Evolutionary conservation across 2,888 invertebrate species (phyloP), one percentile per base, ranked within the genome.

Genomic region (Tenthredo livida): DNA sequence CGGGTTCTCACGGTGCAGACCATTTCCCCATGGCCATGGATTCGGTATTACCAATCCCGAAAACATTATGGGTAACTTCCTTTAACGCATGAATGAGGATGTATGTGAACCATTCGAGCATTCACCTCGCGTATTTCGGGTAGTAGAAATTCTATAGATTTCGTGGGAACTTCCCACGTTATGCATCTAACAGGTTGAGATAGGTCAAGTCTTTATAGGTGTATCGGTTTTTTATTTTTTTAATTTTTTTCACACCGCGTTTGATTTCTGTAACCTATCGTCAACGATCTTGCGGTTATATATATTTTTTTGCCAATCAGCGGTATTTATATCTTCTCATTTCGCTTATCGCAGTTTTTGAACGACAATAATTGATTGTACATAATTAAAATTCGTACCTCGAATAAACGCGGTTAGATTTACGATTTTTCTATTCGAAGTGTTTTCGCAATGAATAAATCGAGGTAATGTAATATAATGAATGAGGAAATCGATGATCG

Each of bases 11-110:
- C 90, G 89, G 88, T 90, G 88, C 86, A 88, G 87, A 88, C 87
- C 88, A 89, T 90, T 90, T 90, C 89, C 90, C 89, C 89, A 90
- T 89, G 90, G 89, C 89, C 90, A 89, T 89, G 88, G 47, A 65
- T 67, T 50, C 10, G 40, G 87, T 87, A 88, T 87, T 89, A 90
- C 90, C 90, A 89, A 90, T 90, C 90, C 88, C 88, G 87, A 89
- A 90, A 90, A 89, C 88, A 87, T 87, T 88, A 43, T 73, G 40
- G 40, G 87, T 83, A 90, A 88, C 86, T 87, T 88, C 87, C 87
- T 89, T 88, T 88, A 88, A 88, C 88, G 89, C 88, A 87, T 90
- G 90, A 90, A 90, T 90, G 89, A 88, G 87, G 88, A 87, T 87
- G 87, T 86, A 87, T 83, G 87, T 50, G 77, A 77, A 77, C 77